Evolutionary conservation across 64 coral and sea anemone species (phyloP).

Genomic region (Pocillopora verrucosa): DNA sequence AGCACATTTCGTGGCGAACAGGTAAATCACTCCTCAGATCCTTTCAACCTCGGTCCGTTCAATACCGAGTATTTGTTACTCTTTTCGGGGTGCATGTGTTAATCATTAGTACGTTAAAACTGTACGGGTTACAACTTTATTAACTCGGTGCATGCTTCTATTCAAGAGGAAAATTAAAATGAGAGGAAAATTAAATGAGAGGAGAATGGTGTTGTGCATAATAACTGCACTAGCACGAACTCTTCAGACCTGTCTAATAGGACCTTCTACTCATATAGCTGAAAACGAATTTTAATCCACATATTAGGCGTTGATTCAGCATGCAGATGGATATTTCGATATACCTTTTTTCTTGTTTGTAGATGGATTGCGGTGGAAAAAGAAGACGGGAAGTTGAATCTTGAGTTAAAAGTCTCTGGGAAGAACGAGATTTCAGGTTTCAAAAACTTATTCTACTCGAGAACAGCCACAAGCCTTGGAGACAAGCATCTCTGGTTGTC

Average conservation of each 20-base stretch:
- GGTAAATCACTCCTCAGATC: neutral
- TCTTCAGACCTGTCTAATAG: neutral
- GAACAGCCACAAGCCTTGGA: slow-evolving; percentile 51
- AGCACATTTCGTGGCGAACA: slow-evolving; percentile 44
- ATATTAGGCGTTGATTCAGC: no score
- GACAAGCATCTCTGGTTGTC: slow-evolving; percentile 68
- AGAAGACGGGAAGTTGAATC: slow-evolving; percentile 50
- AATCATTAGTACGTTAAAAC: neutral
- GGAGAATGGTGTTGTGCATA: no score
- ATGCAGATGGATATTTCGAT: neutral
- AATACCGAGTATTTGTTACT: neutral
- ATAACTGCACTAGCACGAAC: no score
- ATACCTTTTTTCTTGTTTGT: neutral
- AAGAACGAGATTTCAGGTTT: slow-evolving; percentile 66
- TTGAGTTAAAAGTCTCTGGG: slow-evolving; percentile 43
- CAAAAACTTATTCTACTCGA: slow-evolving; percentile 58
- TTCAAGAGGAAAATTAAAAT: neutral
- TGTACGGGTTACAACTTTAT: no score
- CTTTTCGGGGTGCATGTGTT: neutral
- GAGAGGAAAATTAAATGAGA: no score
- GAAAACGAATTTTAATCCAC: no score
- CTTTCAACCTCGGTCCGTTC: neutral
- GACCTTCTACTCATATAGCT: no score
- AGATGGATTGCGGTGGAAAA: slow-evolving; percentile 68
- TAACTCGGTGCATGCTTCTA: neutral